Evolutionary conservation across 64 coral and sea anemone genomes (phyloP).

Genomic region (Actinia tenebrosa): DNA sequence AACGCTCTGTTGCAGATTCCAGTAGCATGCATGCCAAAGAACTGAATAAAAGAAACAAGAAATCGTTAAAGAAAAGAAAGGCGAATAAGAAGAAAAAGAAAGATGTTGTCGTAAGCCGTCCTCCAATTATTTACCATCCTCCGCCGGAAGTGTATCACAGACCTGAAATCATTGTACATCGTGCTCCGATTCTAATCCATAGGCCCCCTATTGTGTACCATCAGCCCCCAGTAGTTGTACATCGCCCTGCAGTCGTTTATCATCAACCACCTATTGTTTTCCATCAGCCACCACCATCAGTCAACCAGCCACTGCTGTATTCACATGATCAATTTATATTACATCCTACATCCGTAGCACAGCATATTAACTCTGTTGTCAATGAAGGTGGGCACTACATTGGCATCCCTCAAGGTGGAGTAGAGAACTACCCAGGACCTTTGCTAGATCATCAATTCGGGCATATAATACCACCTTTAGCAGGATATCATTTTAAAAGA

Average conservation of each 20-base stretch:
- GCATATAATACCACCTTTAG: constrained; percentile 16
- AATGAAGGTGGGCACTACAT: constrained; percentile 87
- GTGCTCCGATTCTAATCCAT: constrained; percentile 93
- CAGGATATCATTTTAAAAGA: constrained; percentile 3
- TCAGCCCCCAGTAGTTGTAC: constrained; percentile 91
- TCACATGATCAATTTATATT: constrained; percentile 92
- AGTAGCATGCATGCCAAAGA: constrained; percentile 15
- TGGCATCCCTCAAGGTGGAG: constrained; percentile 73
- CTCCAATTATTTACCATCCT: constrained; percentile 97
- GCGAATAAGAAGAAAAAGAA: constrained; percentile 82
- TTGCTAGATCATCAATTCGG: constrained; percentile 2
- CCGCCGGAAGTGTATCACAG: constrained; percentile 98
- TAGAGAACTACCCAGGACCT: constrained; percentile 62
- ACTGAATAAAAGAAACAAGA: constrained; percentile 15
- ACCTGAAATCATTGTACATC: constrained; percentile 95
- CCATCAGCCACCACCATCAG: constrained; percentile 88
- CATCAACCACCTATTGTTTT: constrained; percentile 98
- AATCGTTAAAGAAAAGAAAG: constrained; percentile 29
- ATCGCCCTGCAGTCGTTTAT: constrained; percentile 93
- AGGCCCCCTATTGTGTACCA: constrained; percentile 98
- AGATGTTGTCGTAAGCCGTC: constrained; percentile 96
- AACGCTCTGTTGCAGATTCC: constrained; percentile 68
- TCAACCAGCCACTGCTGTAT: constrained; percentile 89
- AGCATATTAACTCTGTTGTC: constrained; percentile 84
- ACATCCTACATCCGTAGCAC: constrained; percentile 75